Evolutionary conservation across 2,797 vertebrate species (phyloP), one percentile per base, ranked within the genome.

Genomic region (Rhinella marina): DNA sequence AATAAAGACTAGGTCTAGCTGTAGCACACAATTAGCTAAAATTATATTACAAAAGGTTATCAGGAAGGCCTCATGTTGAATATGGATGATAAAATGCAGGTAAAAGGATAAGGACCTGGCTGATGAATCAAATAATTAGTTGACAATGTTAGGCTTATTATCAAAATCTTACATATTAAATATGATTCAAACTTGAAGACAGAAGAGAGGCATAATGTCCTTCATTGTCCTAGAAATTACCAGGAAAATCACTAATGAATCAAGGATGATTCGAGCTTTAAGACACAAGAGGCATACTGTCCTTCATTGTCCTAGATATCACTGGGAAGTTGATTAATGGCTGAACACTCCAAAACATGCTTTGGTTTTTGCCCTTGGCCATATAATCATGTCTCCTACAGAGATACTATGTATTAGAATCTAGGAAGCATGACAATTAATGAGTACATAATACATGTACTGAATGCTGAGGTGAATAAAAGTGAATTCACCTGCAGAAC

Each of bases 1-100:
- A 64, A 32, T 54, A 77, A 82, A 81, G 32, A 80, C 41, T 66
- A 17, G 21, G 12, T 66, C 48, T 48, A 68, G 76, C 66, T 54
- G n/a, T 62, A 85, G 27, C 41, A 72, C 85, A 77, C 77, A 57
- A 86, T 86, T 82, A 86, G 52, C 21, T 52, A 48, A 66, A 82
- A 82, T 77, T 56, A 61, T 70, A 59, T 68, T 57, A 76, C 57
- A 23, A 27, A 78, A 68, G 75, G 27, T 82, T 82, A 82, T 86
- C 70, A 32, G 68, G 83, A 81, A 81, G 21, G 61, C 56, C 9
- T 62, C 68, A 57, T 59, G 52, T 54, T 86, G 70, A 82, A 82
- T 57, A 64, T 52, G 64, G 16, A 88, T n/a, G 66, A 50, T 27
- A 56, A 75, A 61, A 1, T n/a, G 68, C 21, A 84, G 68, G 66